Percentiles rank a stretch among this genome's conserved stretches.
phyloP scores from a whole-genome alignment of 2,888 invertebrate genomes.

The Adelphocoris suturalis region DNA sequence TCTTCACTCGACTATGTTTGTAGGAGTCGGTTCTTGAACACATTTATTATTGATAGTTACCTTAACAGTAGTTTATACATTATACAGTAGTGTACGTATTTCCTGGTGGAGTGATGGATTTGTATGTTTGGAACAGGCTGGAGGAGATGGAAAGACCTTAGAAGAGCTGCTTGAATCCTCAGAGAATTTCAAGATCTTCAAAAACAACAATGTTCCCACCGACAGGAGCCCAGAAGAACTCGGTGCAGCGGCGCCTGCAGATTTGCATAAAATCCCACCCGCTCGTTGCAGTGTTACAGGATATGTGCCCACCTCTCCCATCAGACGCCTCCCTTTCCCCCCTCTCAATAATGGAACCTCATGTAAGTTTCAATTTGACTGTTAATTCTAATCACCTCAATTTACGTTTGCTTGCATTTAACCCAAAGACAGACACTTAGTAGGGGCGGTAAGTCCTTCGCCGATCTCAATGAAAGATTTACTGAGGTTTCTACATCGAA shows the following conservation, averaged over 20 bases:
- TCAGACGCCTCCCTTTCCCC: background rate
- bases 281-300: constrained; percentile 64
- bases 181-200: constrained; percentile 13
- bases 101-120: background rate
- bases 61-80: too few species aligned
- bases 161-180: constrained; percentile 73
- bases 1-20: too few species aligned
- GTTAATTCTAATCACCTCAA: too few species aligned
- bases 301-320: background rate
- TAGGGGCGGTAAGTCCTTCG: too few species aligned
- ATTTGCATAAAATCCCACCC: too few species aligned
- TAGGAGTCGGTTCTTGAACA: too few species aligned
- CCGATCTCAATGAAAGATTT: too few species aligned
- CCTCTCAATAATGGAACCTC: constrained; percentile 27
- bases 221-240: constrained; percentile 26
- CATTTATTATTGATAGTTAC: too few species aligned
- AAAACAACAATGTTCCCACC: background rate
- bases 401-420: too few species aligned
- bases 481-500: too few species aligned
- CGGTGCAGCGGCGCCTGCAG: background rate
- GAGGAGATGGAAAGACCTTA: constrained; percentile 71
- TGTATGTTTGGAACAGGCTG: constrained; percentile 59
- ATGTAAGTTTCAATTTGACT: constrained; percentile 21
- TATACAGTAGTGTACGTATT: too few species aligned
- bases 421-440: too few species aligned